Base-by-base conservation (phyloP, 2,797 vertebrate genomes). In the Tympanoctomys barrerae region DNA sequence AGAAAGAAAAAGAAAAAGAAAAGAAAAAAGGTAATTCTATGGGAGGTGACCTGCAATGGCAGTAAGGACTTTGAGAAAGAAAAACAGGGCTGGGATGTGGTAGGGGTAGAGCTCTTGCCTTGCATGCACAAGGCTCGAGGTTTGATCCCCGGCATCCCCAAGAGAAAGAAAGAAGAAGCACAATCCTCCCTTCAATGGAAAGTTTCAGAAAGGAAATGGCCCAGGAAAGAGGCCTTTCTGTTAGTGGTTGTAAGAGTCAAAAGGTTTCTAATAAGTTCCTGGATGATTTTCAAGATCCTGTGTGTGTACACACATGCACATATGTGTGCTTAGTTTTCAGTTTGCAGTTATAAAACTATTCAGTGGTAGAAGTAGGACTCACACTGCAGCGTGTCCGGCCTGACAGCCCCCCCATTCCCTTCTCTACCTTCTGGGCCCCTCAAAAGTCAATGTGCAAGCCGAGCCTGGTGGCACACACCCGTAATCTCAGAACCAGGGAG, bases 181-280 rank as follows among this genome's bases (percentile, higher is more conserved):
- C 39, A 75, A 28, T 26, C 24, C 22, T 42, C 24, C 59, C 52
- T 78, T 78, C 21, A 49, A 33, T 5, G 2, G n/a, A 22, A 78
- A 75, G 49, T 75, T 94, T 94, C 80, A 94, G 54, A 64, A 79
- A 90, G 88, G 19, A 14, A 26, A 16, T 78, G n/a, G 26, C 39
- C 49, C 87, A 16, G 21, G 84, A 42, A 79, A 73, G 39, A 89
- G 36, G 42, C 42, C 8, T 0, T 87, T 46, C 31, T 91, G 46
- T 75, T 66, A 89, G 68, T 59, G 28, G 2, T 46, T 83, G 10
- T 87, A 18, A 87, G 42, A 80, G 21, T 57, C 59, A 36, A 84
- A 73, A 82, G 33, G 11, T 24, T 46, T 31, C 33, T 61, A 28
- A 19, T 73, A 90, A 71, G 59, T 77, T 90, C n/a, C 82, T 80